These are phyloP conservation scores for Phylloscopus collybita DNA, from an alignment of 2,797 vertebrate species.

Conservation along the genomic window DNA sequence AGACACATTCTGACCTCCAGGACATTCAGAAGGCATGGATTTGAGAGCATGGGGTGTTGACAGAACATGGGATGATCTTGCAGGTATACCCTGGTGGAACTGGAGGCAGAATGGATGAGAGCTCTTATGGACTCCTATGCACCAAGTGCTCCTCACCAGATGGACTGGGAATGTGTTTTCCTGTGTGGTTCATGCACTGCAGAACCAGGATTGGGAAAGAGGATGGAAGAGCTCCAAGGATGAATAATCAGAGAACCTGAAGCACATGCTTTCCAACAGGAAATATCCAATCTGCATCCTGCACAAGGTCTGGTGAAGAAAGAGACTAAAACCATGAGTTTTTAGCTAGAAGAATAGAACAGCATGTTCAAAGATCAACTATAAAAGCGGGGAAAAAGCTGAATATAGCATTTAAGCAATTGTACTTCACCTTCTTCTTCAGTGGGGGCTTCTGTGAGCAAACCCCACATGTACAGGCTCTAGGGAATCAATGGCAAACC, in stretches of 20 bases:
- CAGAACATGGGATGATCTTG: neutral
- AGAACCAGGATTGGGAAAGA: conserved; percentile 23
- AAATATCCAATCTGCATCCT: neutral
- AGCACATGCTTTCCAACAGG: neutral
- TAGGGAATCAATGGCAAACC: neutral
- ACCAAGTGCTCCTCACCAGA: rapidly evolving
- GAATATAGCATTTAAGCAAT: neutral
- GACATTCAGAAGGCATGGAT: neutral
- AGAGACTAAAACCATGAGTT: neutral
- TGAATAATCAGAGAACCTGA: conserved; percentile 22
- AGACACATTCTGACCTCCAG: neutral
- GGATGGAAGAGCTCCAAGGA: neutral
- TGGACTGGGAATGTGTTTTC: neutral
- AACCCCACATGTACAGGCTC: neutral
- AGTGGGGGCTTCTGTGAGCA: neutral
- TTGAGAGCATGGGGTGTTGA: neutral
- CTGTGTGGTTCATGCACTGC: neutral
- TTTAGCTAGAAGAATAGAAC: neutral
- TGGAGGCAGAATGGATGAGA: neutral
- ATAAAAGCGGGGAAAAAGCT: neutral
- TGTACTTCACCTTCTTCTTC: neutral
- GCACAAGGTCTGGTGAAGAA: neutral
- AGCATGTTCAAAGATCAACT: neutral
- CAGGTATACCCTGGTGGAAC: neutral
- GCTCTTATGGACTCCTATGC: neutral